Evolutionary conservation across 2,113 vertebrate genomes (phyloP).

Genomic region (Tetrax tetrax): DNA sequence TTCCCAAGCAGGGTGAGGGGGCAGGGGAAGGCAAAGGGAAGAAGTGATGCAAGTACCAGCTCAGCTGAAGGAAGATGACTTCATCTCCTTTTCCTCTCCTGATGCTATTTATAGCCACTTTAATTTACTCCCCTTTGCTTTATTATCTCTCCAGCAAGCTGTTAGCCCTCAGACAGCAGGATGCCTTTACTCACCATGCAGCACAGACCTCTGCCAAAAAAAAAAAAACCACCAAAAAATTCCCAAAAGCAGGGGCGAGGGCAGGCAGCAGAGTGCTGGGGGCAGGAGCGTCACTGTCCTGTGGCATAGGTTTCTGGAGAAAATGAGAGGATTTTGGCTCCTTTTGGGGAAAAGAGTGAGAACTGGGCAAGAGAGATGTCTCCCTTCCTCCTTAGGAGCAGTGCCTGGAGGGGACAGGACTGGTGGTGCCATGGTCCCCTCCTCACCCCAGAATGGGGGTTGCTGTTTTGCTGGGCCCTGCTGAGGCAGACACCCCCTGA

Average conservation of each 20-base stretch:
- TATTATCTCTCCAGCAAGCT: slow-evolving; percentile 74
- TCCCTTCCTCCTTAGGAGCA: background rate
- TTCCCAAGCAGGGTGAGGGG: background rate
- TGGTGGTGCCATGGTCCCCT: fast-evolving
- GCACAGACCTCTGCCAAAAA: background rate
- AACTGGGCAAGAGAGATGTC: background rate
- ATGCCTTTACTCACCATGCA: slow-evolving; percentile 53
- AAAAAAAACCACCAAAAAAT: background rate
- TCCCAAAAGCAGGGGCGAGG: fast-evolving
- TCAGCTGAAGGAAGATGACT: slow-evolving; percentile 76
- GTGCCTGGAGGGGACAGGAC: background rate
- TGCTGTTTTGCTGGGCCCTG: background rate
- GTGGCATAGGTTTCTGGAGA: background rate
- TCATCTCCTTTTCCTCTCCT: slow-evolving; percentile 73
- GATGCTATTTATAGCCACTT: slow-evolving; percentile 73
- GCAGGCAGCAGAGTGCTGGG: fast-evolving
- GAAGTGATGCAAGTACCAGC: slow-evolving; percentile 68
- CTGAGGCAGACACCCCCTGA: background rate
- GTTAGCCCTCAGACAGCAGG: slow-evolving; percentile 65
- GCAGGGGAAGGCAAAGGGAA: slow-evolving; percentile 44
- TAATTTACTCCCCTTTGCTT: slow-evolving; percentile 76
- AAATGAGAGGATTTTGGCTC: background rate
- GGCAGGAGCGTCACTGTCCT: background rate
- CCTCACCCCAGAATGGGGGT: fast-evolving
- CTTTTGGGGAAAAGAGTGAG: background rate